Conservation (phyloP, 2,888 invertebrate genomes). For the Drosophila birchii region DNA sequence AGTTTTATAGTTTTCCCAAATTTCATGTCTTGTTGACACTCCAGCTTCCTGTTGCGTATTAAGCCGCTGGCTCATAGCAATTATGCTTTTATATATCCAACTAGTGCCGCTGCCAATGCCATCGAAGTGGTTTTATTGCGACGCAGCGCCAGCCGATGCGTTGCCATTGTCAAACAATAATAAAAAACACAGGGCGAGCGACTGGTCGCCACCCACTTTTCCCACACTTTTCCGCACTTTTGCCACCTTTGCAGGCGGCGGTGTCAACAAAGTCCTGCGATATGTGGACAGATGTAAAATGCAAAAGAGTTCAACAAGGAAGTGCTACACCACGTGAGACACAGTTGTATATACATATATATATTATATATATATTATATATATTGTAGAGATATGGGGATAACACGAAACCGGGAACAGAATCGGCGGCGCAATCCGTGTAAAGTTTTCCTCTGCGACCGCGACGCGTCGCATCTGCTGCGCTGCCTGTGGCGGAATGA, state of each 20-base stretch:
- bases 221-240: slow-evolving; percentile 1
- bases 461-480: slow-evolving; percentile 71
- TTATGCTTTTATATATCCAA: slow-evolving; percentile 72
- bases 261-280: slow-evolving; percentile 20
- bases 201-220: slow-evolving; percentile 12
- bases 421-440: slow-evolving; percentile 18
- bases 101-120: slow-evolving; percentile 41
- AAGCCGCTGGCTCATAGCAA: slow-evolving; percentile 63
- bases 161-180: slow-evolving; percentile 68
- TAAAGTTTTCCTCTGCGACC: slow-evolving; percentile 21
- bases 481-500: slow-evolving; percentile 58
- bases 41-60: slow-evolving; percentile 69
- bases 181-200: slow-evolving; percentile 31
- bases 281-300: slow-evolving; percentile 57
- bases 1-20: not conserved
- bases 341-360: not conserved
- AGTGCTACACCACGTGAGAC: slow-evolving; percentile 39
- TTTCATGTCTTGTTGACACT: slow-evolving; percentile 49
- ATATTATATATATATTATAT: not conserved
- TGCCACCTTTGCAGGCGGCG: slow-evolving; percentile 13
- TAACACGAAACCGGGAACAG: slow-evolving; percentile 18
- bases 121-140: slow-evolving; percentile 68
- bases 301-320: slow-evolving; percentile 62
- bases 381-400: not conserved
- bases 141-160: slow-evolving; percentile 54